phyloP scores from a whole-genome alignment of 2,797 vertebrate species.

The Mionectes olivaceus region DNA sequence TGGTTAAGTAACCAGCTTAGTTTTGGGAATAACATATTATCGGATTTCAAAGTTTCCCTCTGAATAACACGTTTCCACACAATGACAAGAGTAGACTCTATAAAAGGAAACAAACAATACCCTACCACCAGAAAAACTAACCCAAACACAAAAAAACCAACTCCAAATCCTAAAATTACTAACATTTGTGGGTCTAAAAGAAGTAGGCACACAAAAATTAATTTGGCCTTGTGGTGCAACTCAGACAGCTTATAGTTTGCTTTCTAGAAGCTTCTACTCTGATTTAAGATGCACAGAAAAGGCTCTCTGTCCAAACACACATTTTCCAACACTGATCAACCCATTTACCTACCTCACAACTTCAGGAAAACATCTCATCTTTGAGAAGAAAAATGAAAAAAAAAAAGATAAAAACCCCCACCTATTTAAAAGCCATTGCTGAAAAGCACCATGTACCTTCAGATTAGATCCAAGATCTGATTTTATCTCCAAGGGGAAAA shows the following conservation, averaged over 20 bases:
- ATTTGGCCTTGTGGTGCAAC: neutral
- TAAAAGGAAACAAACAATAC: neutral
- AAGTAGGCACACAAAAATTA: neutral
- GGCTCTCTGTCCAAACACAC: neutral
- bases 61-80: neutral
- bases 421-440: neutral
- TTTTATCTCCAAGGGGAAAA: neutral
- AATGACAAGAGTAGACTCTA: neutral
- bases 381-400: neutral
- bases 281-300: neutral
- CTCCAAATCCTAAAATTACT: neutral
- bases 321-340: neutral
- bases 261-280: neutral
- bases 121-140: rapidly evolving
- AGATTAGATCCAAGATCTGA: neutral
- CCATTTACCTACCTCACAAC: neutral
- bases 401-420: neutral
- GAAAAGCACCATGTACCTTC: neutral
- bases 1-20: neutral
- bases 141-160: rapidly evolving
- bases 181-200: neutral
- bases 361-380: neutral
- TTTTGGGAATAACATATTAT: neutral
- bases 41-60: neutral
- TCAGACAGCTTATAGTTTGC: neutral